Base-by-base conservation (phyloP, 2,888 invertebrate species). In the Stenotaenia linearis region DNA sequence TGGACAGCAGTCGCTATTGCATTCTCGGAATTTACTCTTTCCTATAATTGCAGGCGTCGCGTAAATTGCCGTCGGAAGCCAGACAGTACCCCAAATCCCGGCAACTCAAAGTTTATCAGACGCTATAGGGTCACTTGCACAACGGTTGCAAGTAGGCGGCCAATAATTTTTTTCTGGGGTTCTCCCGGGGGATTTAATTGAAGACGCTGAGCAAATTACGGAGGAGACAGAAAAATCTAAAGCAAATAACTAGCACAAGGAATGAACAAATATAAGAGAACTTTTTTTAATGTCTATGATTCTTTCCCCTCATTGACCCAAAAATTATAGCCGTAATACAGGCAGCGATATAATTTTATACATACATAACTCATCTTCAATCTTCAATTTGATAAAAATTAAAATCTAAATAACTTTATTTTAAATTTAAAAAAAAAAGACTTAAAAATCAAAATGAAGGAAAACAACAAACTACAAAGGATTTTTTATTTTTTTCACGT, bases 101-200 rank as follows among this genome's bases (percentile, higher is more conserved):
- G 50, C 50, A 50, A 50, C 50, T 50, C 50, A 50, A 50, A 50
- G 50, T 50, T 50, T n/a, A 50, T 50, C 50, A 50, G 50, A 18
- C 50, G 21, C 50, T 50, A n/a, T n/a, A 7, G 50, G 50, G 50
- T 50, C 50, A 50, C 50, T 50, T 18, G 50, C 50, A 50, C 50
- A 50, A 50, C 50, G 50, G 50, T 50, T 35, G 76, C 35, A 15
- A n/a, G 76, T 37, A 35, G 30, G 76, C 76, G 32, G 76, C 76
- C 32, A 76, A 76, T 76, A 35, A 76, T 76, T 76, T 76, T 37
- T 76, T 37, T 32, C 75, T 6, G 21, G 74, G 76, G 18, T 37
- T 76, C 7, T 21, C 50, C 18, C 37, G 35, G 32, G 76, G 76
- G 76, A 76, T 76, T 76, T 76, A 76, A 76, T 76, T 76, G 76